Conservation (phyloP, 2,797 vertebrate genomes). For the Phalanger gymnotis region DNA sequence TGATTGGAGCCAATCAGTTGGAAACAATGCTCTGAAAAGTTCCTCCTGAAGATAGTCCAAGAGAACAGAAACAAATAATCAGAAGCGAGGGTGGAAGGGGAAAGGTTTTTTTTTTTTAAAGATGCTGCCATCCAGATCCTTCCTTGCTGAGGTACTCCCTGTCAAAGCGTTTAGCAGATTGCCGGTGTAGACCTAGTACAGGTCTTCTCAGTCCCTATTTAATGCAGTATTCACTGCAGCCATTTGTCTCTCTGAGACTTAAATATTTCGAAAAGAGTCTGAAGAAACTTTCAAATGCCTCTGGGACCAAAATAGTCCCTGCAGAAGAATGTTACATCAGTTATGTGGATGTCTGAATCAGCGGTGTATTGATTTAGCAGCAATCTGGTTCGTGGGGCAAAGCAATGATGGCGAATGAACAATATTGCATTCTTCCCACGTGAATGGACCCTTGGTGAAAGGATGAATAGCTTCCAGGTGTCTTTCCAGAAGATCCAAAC, state of each 20-base stretch:
- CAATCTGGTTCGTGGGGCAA: conserved; percentile 55
- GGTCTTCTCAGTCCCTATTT: neutral
- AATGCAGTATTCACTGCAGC: neutral
- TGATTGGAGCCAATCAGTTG: neutral
- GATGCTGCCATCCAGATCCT: neutral
- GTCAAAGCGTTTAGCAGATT: neutral
- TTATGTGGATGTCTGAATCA: conserved; percentile 54
- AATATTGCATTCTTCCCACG: conserved; percentile 49
- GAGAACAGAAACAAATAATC: neutral
- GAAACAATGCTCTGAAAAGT: neutral
- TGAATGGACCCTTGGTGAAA: conserved; percentile 64
- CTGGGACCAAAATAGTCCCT: conserved; percentile 62
- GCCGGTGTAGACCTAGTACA: neutral
- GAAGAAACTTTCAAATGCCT: conserved; percentile 47
- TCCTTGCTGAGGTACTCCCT: neutral
- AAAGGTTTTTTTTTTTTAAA: neutral
- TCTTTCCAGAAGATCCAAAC: conserved; percentile 62
- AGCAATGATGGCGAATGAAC: conserved; percentile 60
- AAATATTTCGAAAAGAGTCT: conserved; percentile 45
- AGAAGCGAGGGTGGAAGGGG: neutral
- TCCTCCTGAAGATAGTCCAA: neutral
- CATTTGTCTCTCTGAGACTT: conserved; percentile 33
- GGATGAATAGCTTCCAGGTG: conserved; percentile 72
- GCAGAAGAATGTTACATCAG: conserved; percentile 56
- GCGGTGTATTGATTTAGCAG: conserved; percentile 49